Evolutionary conservation across 2,113 vertebrate genomes (phyloP).

Genomic region (Scolopax mira): DNA sequence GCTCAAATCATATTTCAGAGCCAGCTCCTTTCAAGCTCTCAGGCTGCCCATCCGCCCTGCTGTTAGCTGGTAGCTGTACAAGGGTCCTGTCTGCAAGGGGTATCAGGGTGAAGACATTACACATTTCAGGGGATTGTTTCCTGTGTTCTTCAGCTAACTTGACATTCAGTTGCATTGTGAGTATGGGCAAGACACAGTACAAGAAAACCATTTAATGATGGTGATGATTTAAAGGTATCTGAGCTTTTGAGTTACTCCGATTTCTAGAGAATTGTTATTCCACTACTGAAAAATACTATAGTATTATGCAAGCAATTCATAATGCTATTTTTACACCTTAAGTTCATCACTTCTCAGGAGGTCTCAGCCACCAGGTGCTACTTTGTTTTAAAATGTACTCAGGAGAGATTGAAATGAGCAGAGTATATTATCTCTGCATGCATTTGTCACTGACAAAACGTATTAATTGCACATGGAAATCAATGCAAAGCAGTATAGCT

Average conservation of each 20-base stretch:
- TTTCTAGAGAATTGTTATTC: slow-evolving; percentile 1
- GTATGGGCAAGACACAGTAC: background rate
- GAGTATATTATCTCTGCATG: background rate
- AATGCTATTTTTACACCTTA: background rate
- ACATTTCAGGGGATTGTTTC: background rate
- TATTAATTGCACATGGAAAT: slow-evolving; percentile 67
- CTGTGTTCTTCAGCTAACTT: background rate
- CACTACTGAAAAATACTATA: background rate
- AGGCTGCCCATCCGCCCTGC: too few relatives aligned
- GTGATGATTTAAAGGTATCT: background rate
- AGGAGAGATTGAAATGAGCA: background rate
- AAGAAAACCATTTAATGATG: background rate
- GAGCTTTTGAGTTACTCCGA: background rate
- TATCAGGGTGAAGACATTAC: background rate
- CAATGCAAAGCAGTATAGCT: slow-evolving; percentile 24
- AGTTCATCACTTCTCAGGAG: background rate
- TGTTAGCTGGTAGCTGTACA: background rate
- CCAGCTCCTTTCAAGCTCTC: background rate
- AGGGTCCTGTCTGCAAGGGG: background rate
- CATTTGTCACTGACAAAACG: background rate
- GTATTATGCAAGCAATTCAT: background rate
- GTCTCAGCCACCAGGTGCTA: background rate
- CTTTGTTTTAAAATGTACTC: slow-evolving; percentile 19
- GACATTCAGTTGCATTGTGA: background rate
- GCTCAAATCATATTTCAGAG: background rate